Base-by-base conservation (phyloP, 2,113 vertebrate genomes). In the Centropristis striata region DNA sequence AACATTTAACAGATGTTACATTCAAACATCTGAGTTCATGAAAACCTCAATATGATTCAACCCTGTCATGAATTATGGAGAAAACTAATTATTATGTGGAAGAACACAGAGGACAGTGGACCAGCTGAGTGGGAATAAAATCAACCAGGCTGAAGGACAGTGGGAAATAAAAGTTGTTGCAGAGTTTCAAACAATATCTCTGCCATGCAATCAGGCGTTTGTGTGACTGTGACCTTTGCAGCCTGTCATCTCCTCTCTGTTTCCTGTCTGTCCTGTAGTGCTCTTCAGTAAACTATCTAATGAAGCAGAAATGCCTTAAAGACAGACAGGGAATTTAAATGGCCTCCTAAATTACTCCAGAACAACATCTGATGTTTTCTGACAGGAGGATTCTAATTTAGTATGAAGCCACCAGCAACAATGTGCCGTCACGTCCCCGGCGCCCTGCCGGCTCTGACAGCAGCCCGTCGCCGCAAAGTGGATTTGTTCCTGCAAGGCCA, bases 251-350 rank as follows among this genome's bases (percentile, higher is more conserved):
- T 66, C 37, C 21, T 36, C 5, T 66, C 21, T 37, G 25, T 39
- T 51, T 46, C 70, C 20, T 21, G 51, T 47, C 55, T 53, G 23
- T 46, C 13, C 20, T 49, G 58, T 18, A 0, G 10, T 1, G 23
- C 46, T 61, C 28, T 21, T 53, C 49, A 71, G 58, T 42, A 41
- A 79, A 61, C 7, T 0, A 11, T 68, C 67, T 76, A 79, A 81
- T 71, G 79, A 80, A 80, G 88, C 69, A 75, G 79, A 75, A 80
- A 86, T 36, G 78, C 65, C 78, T 80, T 27, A 39, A 82, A 86
- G 66, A 63, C 75, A 71, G 54, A 13, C 68, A 32, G 39, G 20
- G 41, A 39, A 67, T 49, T 10, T 46, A 76, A 84, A 83, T 8
- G 21, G 42, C 41, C 49, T 13, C 47, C 25, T 41, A 55, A 66